These are phyloP conservation scores for Amazona guildingii DNA, from an alignment of 2,113 vertebrate genomes.

Conservation along the genomic window DNA sequence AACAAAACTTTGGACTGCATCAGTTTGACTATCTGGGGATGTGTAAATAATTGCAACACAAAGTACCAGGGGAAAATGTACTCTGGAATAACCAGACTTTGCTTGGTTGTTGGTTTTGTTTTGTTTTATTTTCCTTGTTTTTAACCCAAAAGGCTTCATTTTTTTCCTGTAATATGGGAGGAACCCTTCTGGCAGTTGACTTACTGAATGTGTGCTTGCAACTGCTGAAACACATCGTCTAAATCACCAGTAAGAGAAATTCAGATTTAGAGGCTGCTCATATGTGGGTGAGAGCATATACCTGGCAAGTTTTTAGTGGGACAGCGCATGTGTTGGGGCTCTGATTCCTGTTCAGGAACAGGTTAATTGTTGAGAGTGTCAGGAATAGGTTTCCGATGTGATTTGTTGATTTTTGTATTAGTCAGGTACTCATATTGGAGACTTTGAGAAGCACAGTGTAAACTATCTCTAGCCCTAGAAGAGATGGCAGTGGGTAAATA, in stretches of 20 bases:
- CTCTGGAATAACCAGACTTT: conserved; percentile 37
- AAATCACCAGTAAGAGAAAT: neutral
- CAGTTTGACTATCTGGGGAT: conserved; percentile 41
- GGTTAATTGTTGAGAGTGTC: neutral
- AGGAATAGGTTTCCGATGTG: neutral
- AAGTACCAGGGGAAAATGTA: conserved; percentile 22
- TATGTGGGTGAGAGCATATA: neutral
- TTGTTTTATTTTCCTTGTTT: neutral
- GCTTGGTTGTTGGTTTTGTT: neutral
- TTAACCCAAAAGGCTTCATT: neutral
- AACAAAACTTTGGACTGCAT: conserved; percentile 56
- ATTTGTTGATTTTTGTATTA: neutral
- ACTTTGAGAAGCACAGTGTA: neutral
- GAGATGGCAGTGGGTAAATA: neutral
- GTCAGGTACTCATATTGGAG: neutral
- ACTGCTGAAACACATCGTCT: neutral
- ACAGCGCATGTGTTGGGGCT: neutral
- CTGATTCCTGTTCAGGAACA: neutral
- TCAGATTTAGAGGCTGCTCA: neutral
- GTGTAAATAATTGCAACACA: conserved; percentile 64
- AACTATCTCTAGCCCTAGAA: neutral
- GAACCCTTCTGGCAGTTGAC: neutral
- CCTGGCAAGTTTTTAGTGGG: neutral
- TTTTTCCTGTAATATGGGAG: neutral
- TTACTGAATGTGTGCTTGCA: neutral